Base-by-base conservation (phyloP, 2,888 invertebrate genomes). In the Galerucella pusilla region DNA sequence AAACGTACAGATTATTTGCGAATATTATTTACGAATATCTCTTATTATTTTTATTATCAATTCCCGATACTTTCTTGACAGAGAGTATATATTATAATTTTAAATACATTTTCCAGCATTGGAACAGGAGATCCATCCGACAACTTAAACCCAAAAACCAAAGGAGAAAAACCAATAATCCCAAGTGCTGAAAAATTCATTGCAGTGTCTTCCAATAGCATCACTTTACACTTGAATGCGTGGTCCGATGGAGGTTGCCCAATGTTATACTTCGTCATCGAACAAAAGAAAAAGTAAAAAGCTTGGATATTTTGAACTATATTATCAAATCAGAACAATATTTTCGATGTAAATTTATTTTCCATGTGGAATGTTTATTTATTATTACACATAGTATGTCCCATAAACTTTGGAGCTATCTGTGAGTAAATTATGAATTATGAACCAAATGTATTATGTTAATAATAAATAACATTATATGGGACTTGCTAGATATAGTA, bases 201-300 rank as follows among this genome's bases (percentile, higher is more conserved):
- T 86, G 95, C 96, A 86, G 95, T 96, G 1, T 96, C 96, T 42
- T 94, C 96, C n/a, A 96, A 96, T 79, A 97, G 96, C 81, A 96
- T 97, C 68, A 96, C 96, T 2, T 90, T 98, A 79, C 97, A 97
- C 85, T 91, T 98, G 81, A 94, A 93, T 84, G 94, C 97, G 78
- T 98, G 98, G 98, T 93, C 94, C 75, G 96, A 96, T 87, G 97
- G 97, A 72, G 97, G 97, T 76, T 98, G 98, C 86, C 96, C 97
- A 20, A 97, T 98, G 95, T 91, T 94, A 79, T 96, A 97, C 87
- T 98, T 97, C 87, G 97, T 97, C 78, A 96, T 98, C 68, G 97
- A 97, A 88, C 96, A 97, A 86, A 96, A 96, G 89, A 95, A 95
- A 88, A 96, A 95, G 96, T 96, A 89, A 88, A 88, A 72, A 6